Percentiles rank a stretch among this genome's conserved stretches.
Conservation (phyloP, 2,888 invertebrate species). For the Sylvicola fuscatus region DNA sequence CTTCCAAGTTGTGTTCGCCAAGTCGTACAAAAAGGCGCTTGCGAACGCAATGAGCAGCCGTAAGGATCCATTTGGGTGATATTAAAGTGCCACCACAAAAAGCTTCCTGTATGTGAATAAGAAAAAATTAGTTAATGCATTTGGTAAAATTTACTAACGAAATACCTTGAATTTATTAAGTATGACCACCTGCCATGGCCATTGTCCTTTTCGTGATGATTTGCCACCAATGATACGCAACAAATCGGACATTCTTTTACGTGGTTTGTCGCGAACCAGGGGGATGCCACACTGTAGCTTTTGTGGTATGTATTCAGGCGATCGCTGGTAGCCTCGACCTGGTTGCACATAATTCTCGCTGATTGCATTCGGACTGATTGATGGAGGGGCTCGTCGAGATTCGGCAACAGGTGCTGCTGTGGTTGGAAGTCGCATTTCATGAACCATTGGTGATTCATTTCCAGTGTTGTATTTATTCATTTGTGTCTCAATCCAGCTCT, state of each 20-base stretch:
- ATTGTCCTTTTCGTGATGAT: conserved; percentile 57
- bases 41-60: conserved; percentile 72
- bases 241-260: conserved; percentile 31
- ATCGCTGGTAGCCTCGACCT: conserved; percentile 19
- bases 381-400: conserved; percentile 26
- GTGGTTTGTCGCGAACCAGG: conserved; percentile 14
- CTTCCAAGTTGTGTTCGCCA: conserved; percentile 67
- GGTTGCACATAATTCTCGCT: conserved; percentile 26
- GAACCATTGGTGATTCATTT: not conserved
- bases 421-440: conserved; percentile 5
- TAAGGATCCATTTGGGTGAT: conserved; percentile 63
- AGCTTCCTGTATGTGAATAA: conserved; percentile 39
- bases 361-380: conserved; percentile 1
- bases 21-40: conserved; percentile 57
- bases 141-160: conserved; percentile 2
- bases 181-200: conserved; percentile 92
- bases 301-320: conserved; percentile 22
- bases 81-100: conserved; percentile 78
- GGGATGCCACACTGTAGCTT: conserved; percentile 25
- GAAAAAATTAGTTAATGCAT: not conserved
- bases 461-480: conserved; percentile 14
- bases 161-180: conserved; percentile 65
- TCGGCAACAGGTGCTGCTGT: conserved; percentile 13
- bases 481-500: conserved; percentile 37
- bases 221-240: conserved; percentile 74